Conservation (phyloP, 2,113 vertebrate genomes). For the Apteryx owenii region DNA sequence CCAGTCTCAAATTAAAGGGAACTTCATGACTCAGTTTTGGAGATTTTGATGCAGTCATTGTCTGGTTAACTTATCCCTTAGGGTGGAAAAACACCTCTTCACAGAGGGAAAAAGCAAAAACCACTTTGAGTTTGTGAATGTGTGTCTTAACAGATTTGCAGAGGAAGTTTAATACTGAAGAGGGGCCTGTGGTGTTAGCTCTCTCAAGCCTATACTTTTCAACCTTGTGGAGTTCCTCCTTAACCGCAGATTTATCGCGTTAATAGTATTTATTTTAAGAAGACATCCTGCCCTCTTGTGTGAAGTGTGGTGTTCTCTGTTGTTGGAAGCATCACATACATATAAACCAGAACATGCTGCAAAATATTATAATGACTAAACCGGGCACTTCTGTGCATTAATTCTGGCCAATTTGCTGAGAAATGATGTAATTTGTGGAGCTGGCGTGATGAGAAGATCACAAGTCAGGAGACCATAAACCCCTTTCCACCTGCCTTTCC, state of each 20-base stretch:
- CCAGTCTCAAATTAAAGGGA: neutral
- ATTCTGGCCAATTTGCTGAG: neutral
- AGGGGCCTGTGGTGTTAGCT: neutral
- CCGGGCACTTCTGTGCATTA: neutral
- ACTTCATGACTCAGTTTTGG: neutral
- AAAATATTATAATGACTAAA: neutral
- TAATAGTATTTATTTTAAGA: neutral
- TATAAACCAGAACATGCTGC: neutral
- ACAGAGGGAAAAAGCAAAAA: neutral
- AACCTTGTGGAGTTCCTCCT: neutral
- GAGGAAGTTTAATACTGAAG: neutral
- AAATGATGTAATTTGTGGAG: neutral
- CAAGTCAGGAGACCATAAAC: neutral
- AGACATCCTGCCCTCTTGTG: neutral
- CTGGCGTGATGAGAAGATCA: neutral
- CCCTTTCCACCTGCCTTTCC: neutral
- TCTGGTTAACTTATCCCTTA: accelerated
- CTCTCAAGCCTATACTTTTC: neutral
- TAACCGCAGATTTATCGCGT: neutral
- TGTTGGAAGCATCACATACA: neutral
- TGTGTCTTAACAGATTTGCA: neutral
- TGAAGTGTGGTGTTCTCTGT: neutral
- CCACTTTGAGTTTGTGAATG: no score
- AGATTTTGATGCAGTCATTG: neutral
- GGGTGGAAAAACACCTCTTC: neutral